Base-by-base conservation (phyloP, 1,140 invertebrate species). In the Brachionus asplanchnoidis region DNA sequence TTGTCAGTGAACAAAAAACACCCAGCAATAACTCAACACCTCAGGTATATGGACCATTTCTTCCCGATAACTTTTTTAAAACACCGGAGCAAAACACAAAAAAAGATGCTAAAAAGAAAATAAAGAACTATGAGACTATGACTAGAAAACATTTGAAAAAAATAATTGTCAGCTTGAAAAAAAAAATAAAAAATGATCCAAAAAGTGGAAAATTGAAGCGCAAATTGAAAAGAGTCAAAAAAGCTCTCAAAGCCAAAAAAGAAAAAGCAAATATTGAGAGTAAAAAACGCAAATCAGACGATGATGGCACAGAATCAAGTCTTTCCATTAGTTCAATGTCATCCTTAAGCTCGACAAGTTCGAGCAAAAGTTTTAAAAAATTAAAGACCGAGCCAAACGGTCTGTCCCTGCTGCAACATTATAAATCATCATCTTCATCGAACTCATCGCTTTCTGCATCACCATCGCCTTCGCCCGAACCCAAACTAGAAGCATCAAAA, bases 401-500 rank as follows among this genome's bases (percentile, higher is more conserved):
- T 23, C 32, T 77, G 12, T 6, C 73, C 23, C 20, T 77, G 6
- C 28, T 77, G 17, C 46, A 77, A 50, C 73, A 77, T 9, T 77
- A 77, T 12, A 53, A 77, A 46, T 77, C 73, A 11, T 77, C 73
- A 23, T 28, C 73, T 11, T 50, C 42, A 36, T 50, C 73, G 6
- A 28, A 44, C n/a, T 50, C 73, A 50, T 77, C 70, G 17, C 32
- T 42, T 20, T 77, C 73, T 5, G 42, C 42, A 12, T 77, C 73
- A 77, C 73, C 73, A 14, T 77, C 73, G 7, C 73, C 73, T n/a
- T 77, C 73, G n/a, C 73, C 73, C 14, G 73, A 77, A 46, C 73
- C 44, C n/a, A 50, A 14, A 50, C 14, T 17, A 26, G 20, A 77
- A 53, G 2, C 26, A 26, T 23, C n/a, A 9, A 75, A 20, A n/a